Percentiles rank a stretch among this genome's conserved stretches.
Evolutionary conservation across 2,888 invertebrate species (phyloP).

Genomic region (Strigamia maritima): DNA sequence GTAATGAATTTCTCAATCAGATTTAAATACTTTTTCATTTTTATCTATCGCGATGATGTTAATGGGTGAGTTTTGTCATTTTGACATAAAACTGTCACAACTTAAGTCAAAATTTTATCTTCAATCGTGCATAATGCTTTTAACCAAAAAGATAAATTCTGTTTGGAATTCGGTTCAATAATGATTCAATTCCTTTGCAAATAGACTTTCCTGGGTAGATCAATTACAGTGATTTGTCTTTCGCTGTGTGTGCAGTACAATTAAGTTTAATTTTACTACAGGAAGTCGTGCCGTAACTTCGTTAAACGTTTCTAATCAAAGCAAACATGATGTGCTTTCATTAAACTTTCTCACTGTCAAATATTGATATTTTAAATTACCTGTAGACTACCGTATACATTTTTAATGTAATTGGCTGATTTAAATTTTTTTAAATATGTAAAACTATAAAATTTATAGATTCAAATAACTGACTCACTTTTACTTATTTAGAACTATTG

Average conservation of each 20-base stretch:
- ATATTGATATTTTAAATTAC: no score
- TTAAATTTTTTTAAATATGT: no score
- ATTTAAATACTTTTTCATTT: no score
- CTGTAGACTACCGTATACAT: no score
- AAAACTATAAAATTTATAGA: no score
- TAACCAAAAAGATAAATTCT: not conserved
- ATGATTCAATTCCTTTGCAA: not conserved
- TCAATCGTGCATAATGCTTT: not conserved
- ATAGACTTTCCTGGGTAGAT: not conserved
- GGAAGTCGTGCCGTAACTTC: not conserved
- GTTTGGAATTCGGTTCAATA: not conserved
- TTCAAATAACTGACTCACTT: no score
- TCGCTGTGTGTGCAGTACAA: not conserved
- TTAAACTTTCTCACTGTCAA: no score
- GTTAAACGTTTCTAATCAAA: not conserved
- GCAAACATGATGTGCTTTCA: not conserved
- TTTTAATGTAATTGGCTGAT: no score
- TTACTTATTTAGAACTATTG: no score
- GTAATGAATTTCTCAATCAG: not conserved
- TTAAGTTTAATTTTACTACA: not conserved
- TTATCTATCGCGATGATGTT: no score
- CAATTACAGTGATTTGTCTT: conserved; percentile 10
- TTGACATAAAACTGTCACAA: not conserved
- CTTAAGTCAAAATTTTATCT: not conserved
- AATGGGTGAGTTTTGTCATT: no score